Evolutionary conservation across 1,140 invertebrate species (phyloP).

Genomic region (Tachypleus tridentatus): DNA sequence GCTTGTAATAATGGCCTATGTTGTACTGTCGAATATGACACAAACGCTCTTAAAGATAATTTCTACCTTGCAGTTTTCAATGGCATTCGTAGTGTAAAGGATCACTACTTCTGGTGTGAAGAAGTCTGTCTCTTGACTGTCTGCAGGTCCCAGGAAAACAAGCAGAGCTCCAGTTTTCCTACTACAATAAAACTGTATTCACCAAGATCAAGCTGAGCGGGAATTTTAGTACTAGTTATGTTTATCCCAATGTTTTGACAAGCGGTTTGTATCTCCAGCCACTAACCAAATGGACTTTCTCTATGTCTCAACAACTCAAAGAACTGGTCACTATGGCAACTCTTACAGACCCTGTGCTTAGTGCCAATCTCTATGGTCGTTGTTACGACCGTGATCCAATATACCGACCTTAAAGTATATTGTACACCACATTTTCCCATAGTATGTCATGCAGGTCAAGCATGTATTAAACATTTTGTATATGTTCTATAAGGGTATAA

Average conservation of each 20-base stretch:
- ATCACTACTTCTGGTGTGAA: constrained; percentile 6
- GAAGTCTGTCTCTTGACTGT: constrained; percentile 15
- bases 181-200: constrained; percentile 6
- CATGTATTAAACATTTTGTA: too few relatives aligned
- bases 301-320: constrained; percentile 2
- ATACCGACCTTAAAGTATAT: neutral
- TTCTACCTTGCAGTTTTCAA: constrained; percentile 4
- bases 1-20: constrained; percentile 16
- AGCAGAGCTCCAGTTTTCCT: neutral
- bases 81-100: neutral
- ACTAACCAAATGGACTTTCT: constrained; percentile 8
- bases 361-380: constrained; percentile 10
- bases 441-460: too few relatives aligned
- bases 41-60: constrained; percentile 4
- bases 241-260: constrained; percentile 7
- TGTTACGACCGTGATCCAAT: constrained; percentile 12
- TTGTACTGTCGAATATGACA: constrained; percentile 15
- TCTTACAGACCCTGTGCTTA: neutral
- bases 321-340: neutral
- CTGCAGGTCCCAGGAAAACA: constrained; percentile 4
- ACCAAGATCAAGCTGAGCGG: constrained; percentile 5
- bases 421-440: too few relatives aligned
- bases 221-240: constrained; percentile 7
- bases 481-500: too few relatives aligned
- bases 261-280: constrained; percentile 1